These are phyloP conservation scores for Tichodroma muraria DNA, from an alignment of 2,113 vertebrate genomes.

Conservation along the genomic window DNA sequence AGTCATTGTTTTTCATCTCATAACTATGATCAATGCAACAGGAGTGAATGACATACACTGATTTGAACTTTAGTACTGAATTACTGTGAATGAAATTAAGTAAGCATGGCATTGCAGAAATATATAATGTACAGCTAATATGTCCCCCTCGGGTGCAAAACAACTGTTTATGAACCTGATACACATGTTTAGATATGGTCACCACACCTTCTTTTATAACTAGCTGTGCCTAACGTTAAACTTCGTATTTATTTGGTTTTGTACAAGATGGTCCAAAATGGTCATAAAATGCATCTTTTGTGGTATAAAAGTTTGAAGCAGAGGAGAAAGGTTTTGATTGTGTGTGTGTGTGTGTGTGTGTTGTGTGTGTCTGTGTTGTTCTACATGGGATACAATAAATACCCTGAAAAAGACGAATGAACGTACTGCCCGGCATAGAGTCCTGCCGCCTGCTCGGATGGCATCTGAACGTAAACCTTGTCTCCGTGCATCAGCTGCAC, in stretches of 20 bases:
- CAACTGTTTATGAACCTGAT: conserved; percentile 48
- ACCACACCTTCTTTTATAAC: conserved; percentile 38
- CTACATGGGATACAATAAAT: conserved; percentile 96
- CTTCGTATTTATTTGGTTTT: conserved; percentile 28
- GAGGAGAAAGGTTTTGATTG: conserved; percentile 19
- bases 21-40: conserved; percentile 8
- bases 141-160: conserved; percentile 57
- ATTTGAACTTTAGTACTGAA: conserved; percentile 35
- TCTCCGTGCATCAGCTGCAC: conserved; percentile 85
- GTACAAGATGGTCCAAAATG: conserved; percentile 63
- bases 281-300: conserved; percentile 68
- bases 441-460: conserved; percentile 94
- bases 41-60: conserved; percentile 29
- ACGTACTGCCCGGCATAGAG: conserved; percentile 95
- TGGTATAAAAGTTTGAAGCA: conserved; percentile 64
- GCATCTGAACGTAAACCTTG: conserved; percentile 89
- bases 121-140: conserved; percentile 63
- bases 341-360: not conserved
- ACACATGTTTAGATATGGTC: conserved; percentile 20
- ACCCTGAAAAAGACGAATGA: conserved; percentile 95
- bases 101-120: conserved; percentile 60
- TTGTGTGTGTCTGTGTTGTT: not conserved
- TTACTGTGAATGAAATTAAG: conserved; percentile 57
- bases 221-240: conserved; percentile 64
- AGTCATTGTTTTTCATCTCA: conserved; percentile 15